A percentile compares a stretch with the other conserved stretches of the same genome.
phyloP scores from a whole-genome alignment of 2,888 invertebrate species.

The Rhingia campestris region DNA sequence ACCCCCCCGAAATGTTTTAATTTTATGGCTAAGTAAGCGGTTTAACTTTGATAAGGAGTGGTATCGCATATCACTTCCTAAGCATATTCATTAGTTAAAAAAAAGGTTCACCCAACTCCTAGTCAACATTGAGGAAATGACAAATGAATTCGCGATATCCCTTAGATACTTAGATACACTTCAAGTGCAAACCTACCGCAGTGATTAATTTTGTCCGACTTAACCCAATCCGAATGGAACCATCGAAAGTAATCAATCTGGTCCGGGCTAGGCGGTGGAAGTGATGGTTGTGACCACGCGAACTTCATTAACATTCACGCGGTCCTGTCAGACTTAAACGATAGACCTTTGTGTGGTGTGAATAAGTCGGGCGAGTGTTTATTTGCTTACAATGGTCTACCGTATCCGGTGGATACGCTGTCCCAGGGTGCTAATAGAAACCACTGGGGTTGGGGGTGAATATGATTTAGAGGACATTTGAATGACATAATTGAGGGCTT shows the following conservation, averaged over 20 bases:
- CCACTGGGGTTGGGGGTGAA: neutral
- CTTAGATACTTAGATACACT: neutral
- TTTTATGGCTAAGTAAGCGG: conserved; percentile 28
- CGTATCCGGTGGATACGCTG: conserved; percentile 52
- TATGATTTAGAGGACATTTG: conserved; percentile 54
- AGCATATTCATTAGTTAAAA: neutral
- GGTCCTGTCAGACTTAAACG: conserved; percentile 53
- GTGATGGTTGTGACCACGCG: conserved; percentile 20
- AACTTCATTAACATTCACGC: conserved; percentile 59
- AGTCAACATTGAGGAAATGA: conserved; percentile 46
- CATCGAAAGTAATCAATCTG: conserved; percentile 64
- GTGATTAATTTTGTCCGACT: conserved; percentile 41
- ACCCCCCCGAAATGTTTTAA: neutral
- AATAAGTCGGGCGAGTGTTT: conserved; percentile 53
- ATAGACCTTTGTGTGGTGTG: conserved; percentile 30
- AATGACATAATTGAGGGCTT: conserved; percentile 61
- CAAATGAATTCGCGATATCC: conserved; percentile 37
- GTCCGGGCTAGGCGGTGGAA: neutral
- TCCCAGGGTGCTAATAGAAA: conserved; percentile 13
- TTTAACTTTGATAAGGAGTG: conserved; percentile 15
- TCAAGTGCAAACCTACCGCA: neutral
- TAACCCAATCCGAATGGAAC: conserved; percentile 35
- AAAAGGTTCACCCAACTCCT: conserved; percentile 7
- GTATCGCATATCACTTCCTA: conserved; percentile 4
- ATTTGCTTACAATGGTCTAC: conserved; percentile 57